These are phyloP conservation scores for Hermodice carunculata DNA, from an alignment of 2,888 invertebrate genomes.

Conservation along the genomic window DNA sequence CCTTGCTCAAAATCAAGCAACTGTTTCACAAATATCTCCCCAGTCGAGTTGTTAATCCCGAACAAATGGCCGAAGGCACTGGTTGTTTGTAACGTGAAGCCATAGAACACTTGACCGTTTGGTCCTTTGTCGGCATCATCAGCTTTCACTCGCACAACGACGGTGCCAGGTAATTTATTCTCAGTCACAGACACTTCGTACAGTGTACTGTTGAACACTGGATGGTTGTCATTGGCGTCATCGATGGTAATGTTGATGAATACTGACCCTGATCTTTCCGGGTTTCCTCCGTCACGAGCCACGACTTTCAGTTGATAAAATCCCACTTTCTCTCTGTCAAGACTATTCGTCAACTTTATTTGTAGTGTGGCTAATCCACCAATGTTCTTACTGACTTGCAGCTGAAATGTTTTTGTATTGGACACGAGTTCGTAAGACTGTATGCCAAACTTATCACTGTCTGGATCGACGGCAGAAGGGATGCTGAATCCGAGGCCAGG, in stretches of 20 bases:
- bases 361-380: constrained; percentile 18
- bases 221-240: constrained; percentile 40
- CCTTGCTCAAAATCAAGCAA: constrained; percentile 15
- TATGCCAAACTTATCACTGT: constrained; percentile 28
- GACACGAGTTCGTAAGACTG: constrained; percentile 29
- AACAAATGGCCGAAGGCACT: constrained; percentile 7
- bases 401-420: constrained; percentile 8
- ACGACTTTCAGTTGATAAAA: constrained; percentile 80
- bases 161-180: constrained; percentile 1
- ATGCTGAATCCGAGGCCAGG: constrained; percentile 20
- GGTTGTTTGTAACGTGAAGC: constrained; percentile 1
- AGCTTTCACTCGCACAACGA: constrained; percentile 43
- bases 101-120: constrained; percentile 44
- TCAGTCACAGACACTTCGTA: constrained; percentile 24
- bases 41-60: constrained; percentile 1
- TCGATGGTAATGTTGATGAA: constrained; percentile 31
- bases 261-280: constrained; percentile 28
- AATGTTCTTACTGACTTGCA: constrained; percentile 10
- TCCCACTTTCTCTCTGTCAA: constrained; percentile 20
- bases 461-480: constrained; percentile 19
- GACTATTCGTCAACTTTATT: constrained; percentile 15
- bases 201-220: constrained; percentile 27
- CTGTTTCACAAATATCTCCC: constrained; percentile 7
- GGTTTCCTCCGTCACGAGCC: constrained; percentile 71
- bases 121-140: constrained; percentile 44